These are phyloP conservation scores for Tokudaia muenninki DNA, from an alignment of 2,797 vertebrate genomes.

Conservation along the genomic window DNA sequence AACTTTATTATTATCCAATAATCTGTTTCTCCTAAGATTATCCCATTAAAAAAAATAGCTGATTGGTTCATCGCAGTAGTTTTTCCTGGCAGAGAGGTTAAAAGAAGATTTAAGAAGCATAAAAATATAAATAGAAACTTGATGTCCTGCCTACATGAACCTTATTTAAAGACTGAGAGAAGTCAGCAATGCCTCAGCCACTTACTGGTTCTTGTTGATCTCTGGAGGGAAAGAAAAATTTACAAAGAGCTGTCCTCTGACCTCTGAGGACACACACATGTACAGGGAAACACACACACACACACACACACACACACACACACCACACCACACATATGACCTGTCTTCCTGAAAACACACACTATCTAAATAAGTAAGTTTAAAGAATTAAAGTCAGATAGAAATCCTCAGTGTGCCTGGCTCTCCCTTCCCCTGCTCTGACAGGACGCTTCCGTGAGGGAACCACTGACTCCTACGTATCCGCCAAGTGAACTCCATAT, in stretches of 20 bases:
- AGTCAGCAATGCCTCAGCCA: background rate
- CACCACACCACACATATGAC: background rate
- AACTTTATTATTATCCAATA: background rate
- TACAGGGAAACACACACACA: no score
- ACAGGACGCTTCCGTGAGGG: background rate
- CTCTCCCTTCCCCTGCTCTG: background rate
- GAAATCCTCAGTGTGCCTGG: background rate
- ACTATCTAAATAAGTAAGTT: background rate
- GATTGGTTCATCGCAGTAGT: background rate
- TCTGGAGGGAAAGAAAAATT: background rate
- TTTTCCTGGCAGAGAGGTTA: background rate
- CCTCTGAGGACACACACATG: background rate
- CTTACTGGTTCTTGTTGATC: background rate
- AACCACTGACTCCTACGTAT: conserved; percentile 51
- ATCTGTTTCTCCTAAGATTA: background rate
- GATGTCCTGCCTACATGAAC: background rate
- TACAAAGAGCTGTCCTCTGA: background rate
- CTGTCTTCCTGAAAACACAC: background rate
- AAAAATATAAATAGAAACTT: background rate
- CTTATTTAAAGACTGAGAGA: conserved; percentile 4
- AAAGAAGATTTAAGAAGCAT: conserved; percentile 26
- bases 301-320: background rate
- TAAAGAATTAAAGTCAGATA: background rate
- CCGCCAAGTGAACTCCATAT: conserved; percentile 15
- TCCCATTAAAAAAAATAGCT: conserved; percentile 16